Evolutionary conservation across 2,888 invertebrate species (phyloP).

Genomic region (Drosophila mettleri): DNA sequence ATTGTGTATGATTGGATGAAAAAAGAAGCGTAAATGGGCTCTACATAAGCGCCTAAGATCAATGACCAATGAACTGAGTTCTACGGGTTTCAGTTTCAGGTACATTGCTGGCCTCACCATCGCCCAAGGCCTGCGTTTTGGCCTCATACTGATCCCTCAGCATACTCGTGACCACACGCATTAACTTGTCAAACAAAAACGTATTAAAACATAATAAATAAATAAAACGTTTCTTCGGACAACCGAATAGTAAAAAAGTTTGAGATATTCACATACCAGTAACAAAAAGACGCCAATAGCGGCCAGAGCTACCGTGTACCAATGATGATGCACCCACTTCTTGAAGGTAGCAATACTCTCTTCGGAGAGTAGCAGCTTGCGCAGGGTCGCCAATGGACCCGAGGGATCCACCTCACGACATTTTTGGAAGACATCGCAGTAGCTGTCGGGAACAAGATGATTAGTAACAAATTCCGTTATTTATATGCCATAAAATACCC

Average conservation of each 20-base stretch:
- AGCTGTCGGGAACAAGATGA: slow-evolving; percentile 81
- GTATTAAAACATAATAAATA: slow-evolving; percentile 15
- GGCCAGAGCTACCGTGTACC: slow-evolving; percentile 94
- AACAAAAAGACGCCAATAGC: slow-evolving; percentile 90
- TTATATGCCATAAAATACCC: slow-evolving; percentile 86
- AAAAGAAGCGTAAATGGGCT: slow-evolving; percentile 29
- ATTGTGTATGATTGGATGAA: slow-evolving; percentile 19
- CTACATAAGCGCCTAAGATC: slow-evolving; percentile 37
- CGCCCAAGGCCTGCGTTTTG: slow-evolving; percentile 57
- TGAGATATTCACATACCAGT: slow-evolving; percentile 89
- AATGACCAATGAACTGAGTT: slow-evolving; percentile 32
- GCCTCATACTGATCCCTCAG: slow-evolving; percentile 80
- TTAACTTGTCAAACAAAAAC: slow-evolving; percentile 65
- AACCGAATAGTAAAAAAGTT: not conserved
- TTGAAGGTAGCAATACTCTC: slow-evolving; percentile 95
- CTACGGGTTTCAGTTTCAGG: slow-evolving; percentile 44
- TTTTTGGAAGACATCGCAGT: slow-evolving; percentile 89
- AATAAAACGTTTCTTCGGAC: slow-evolving; percentile 3
- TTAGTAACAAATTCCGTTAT: not conserved
- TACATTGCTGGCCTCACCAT: slow-evolving; percentile 51
- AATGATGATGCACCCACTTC: slow-evolving; percentile 94
- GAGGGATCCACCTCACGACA: slow-evolving; percentile 97
- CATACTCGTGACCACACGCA: slow-evolving; percentile 74
- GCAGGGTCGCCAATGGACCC: slow-evolving; percentile 94
- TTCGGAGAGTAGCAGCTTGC: slow-evolving; percentile 94